These are phyloP conservation scores for Ptiloglossa arizonensis DNA, from an alignment of 1,140 invertebrate genomes.

Conservation along the genomic window DNA sequence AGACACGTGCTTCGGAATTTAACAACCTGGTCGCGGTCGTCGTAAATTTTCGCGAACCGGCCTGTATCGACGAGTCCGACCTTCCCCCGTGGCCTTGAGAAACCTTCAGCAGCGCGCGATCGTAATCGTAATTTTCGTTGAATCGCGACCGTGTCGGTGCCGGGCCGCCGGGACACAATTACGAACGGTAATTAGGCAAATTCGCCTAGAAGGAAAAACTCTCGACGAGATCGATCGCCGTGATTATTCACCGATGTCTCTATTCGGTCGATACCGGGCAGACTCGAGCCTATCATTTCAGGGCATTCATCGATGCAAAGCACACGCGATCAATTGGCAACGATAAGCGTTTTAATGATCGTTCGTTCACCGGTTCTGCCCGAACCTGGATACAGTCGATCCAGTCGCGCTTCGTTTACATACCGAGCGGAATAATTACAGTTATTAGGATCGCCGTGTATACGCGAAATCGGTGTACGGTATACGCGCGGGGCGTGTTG, in stretches of 20 bases:
- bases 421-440: conserved; percentile 3
- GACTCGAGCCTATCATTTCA: background rate
- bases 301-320: background rate
- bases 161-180: background rate
- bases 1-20: conserved; percentile 4
- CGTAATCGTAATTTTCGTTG: too few species aligned
- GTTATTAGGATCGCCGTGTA: conserved; percentile 6
- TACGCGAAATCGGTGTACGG: background rate
- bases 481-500: background rate
- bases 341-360: conserved; percentile 18
- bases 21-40: background rate
- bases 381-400: background rate
- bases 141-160: too few species aligned
- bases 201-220: background rate
- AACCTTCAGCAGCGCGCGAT: too few species aligned
- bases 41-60: too few species aligned
- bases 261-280: background rate
- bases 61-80: too few species aligned
- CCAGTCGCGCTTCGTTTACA: conserved; percentile 6
- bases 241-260: conserved; percentile 12
- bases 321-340: background rate
- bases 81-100: too few species aligned
- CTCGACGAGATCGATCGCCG: background rate
- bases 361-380: background rate
- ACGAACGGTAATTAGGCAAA: background rate